These are phyloP conservation scores for Xiphophorus hellerii DNA, from an alignment of 2,113 vertebrate species.

Conservation along the genomic window DNA sequence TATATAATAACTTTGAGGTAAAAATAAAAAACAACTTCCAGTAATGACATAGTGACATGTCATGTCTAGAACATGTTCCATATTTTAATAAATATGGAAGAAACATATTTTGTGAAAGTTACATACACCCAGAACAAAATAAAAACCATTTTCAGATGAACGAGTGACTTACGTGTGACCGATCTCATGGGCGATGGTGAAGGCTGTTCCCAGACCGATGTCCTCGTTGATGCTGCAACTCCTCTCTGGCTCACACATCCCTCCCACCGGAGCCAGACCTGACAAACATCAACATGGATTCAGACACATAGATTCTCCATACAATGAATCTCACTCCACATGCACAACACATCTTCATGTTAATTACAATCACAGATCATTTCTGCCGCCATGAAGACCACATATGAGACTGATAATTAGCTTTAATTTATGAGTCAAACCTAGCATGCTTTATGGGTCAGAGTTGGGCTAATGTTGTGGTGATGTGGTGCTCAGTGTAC, in stretches of 20 bases:
- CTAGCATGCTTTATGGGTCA: background rate
- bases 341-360: background rate
- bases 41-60: too few species aligned
- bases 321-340: background rate
- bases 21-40: too few species aligned
- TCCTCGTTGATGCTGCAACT: constrained; percentile 99
- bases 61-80: too few species aligned
- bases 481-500: background rate
- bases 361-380: background rate
- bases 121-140: background rate
- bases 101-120: too few species aligned
- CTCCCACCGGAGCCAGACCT: constrained; percentile 96
- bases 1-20: too few species aligned
- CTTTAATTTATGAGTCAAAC: background rate
- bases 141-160: background rate
- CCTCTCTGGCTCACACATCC: constrained; percentile 96
- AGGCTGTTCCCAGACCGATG: constrained; percentile 96
- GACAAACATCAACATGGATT: constrained; percentile 32
- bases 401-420: too few species aligned
- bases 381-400: background rate
- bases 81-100: too few species aligned
- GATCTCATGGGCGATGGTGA: constrained; percentile 98
- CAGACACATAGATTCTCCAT: background rate
- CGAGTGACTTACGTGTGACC: constrained; percentile 93
- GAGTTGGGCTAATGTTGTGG: background rate